Conservation (phyloP, 2,797 vertebrate species). For the Lithobates sylvaticus region DNA sequence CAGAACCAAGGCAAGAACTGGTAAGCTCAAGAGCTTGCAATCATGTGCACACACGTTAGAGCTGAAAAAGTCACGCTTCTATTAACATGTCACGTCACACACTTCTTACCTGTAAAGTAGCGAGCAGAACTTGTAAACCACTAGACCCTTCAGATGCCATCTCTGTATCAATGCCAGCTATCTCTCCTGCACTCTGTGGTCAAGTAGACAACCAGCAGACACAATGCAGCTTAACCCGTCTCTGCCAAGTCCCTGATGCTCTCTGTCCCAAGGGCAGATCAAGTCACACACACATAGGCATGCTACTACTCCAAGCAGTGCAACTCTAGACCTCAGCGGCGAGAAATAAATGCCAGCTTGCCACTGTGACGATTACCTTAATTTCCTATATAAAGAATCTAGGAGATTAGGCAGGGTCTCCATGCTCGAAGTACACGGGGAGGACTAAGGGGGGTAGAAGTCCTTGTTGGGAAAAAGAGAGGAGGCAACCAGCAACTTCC, state of each 20-base stretch:
- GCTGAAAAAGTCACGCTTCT: background rate
- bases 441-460: slow-evolving; percentile 64
- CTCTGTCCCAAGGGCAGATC: slow-evolving; percentile 68
- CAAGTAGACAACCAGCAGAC: slow-evolving; percentile 62
- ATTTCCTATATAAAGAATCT: slow-evolving; percentile 82
- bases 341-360: slow-evolving; percentile 72
- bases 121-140: slow-evolving; percentile 88
- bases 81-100: slow-evolving; percentile 55
- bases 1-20: background rate
- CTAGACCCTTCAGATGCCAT: slow-evolving; percentile 84
- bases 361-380: slow-evolving; percentile 73
- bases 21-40: background rate
- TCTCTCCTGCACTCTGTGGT: slow-evolving; percentile 62
- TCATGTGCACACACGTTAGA: background rate
- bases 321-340: slow-evolving; percentile 76
- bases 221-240: slow-evolving; percentile 65
- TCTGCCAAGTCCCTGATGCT: slow-evolving; percentile 71
- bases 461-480: slow-evolving; percentile 64
- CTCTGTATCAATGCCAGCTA: slow-evolving; percentile 68
- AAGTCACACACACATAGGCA: slow-evolving; percentile 68
- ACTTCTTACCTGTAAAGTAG: slow-evolving; percentile 87
- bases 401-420: slow-evolving; percentile 79
- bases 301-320: slow-evolving; percentile 72
- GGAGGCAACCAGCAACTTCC: slow-evolving; percentile 27
- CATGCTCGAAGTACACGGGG: slow-evolving; percentile 70